A percentile compares a stretch with the other conserved stretches of the same genome.
Conservation (phyloP, 2,797 vertebrate genomes). For the Lophotriccus pileatus region DNA sequence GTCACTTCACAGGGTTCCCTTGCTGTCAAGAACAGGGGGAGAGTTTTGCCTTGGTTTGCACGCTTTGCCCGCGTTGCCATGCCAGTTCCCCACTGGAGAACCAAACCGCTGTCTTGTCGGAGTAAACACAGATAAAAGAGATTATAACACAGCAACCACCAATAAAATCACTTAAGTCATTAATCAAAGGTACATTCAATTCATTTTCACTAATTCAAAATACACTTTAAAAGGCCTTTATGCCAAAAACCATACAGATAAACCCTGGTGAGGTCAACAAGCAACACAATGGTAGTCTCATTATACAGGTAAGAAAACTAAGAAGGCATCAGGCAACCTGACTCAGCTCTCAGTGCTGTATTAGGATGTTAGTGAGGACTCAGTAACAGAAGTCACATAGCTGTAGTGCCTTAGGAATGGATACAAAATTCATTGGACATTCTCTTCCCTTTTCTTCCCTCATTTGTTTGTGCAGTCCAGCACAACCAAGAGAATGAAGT, state of each 20-base stretch:
- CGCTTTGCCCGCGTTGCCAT: slow-evolving; percentile 81
- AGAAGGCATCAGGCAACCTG: background rate
- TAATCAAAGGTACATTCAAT: background rate
- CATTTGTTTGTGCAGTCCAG: background rate
- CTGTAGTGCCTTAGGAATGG: background rate
- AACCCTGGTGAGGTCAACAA: background rate
- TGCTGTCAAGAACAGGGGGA: slow-evolving; percentile 83
- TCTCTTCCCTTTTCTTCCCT: background rate
- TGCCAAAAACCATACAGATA: background rate
- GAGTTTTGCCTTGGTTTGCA: slow-evolving; percentile 68
- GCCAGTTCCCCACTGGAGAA: slow-evolving; percentile 92
- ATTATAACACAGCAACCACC: background rate
- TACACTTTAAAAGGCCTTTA: background rate
- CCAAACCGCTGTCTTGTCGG: slow-evolving; percentile 77
- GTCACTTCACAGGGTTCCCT: slow-evolving; percentile 83
- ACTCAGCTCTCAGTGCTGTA: background rate
- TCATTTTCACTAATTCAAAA: background rate
- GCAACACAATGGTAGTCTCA: background rate
- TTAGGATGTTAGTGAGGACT: background rate
- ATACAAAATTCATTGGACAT: background rate
- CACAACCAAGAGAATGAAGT: background rate
- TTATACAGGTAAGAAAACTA: background rate
- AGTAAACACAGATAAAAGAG: background rate
- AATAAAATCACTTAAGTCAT: background rate
- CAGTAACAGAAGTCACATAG: background rate